Conservation (phyloP, 2,888 invertebrate genomes). For the Drosophila rubida region DNA sequence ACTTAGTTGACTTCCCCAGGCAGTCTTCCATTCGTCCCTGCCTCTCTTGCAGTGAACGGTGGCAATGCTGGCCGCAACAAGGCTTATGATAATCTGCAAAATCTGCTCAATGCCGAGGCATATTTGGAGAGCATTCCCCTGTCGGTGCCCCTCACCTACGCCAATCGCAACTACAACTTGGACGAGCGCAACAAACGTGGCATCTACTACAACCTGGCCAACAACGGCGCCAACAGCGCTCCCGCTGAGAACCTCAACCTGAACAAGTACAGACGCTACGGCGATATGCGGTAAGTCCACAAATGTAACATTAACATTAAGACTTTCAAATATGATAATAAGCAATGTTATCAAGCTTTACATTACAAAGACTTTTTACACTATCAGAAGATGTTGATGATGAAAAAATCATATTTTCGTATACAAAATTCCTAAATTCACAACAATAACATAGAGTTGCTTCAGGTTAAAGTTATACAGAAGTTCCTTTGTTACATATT, state of each 20-base stretch:
- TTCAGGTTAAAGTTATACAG: too few relatives aligned
- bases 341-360: too few relatives aligned
- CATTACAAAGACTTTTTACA: too few relatives aligned
- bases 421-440: too few relatives aligned
- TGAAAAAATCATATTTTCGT: too few relatives aligned
- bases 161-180: slow-evolving; percentile 81
- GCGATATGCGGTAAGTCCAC: slow-evolving; percentile 83
- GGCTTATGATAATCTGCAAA: slow-evolving; percentile 84
- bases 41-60: slow-evolving; percentile 34
- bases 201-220: slow-evolving; percentile 61
- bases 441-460: too few relatives aligned
- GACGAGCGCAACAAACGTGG: slow-evolving; percentile 84
- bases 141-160: slow-evolving; percentile 81
- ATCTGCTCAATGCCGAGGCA: slow-evolving; percentile 83
- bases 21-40: not conserved
- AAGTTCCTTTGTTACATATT: too few relatives aligned
- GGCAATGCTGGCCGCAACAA: slow-evolving; percentile 73
- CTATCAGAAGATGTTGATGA: too few relatives aligned
- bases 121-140: slow-evolving; percentile 83
- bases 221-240: slow-evolving; percentile 30
- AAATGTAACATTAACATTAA: too few relatives aligned
- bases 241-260: slow-evolving; percentile 62
- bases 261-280: slow-evolving; percentile 79
- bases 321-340: too few relatives aligned
- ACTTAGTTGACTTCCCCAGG: not conserved